These are phyloP conservation scores for Gallinago media DNA, from an alignment of 2,113 vertebrate species.

Conservation along the genomic window DNA sequence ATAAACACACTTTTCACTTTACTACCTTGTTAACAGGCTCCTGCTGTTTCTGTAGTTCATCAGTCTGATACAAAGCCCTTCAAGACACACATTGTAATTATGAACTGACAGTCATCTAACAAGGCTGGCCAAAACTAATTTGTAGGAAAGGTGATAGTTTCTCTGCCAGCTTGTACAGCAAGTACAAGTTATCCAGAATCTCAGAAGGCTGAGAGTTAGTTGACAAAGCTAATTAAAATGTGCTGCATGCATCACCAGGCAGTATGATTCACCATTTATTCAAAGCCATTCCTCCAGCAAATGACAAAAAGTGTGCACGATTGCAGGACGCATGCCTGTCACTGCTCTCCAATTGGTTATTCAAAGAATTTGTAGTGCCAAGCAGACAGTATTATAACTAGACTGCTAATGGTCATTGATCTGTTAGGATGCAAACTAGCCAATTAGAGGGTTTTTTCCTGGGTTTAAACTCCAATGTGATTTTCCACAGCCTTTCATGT, in stretches of 20 bases:
- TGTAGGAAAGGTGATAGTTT: not conserved
- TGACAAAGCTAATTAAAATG: not conserved
- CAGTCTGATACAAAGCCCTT: not conserved
- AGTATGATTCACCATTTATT: not conserved
- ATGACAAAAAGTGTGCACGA: not conserved
- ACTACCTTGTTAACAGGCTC: not conserved
- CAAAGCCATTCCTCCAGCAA: not conserved
- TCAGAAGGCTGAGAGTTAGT: not conserved
- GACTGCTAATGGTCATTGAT: not conserved
- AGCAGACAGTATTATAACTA: not conserved
- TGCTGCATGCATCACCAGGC: not conserved
- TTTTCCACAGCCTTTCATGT: not conserved
- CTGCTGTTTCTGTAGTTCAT: not conserved
- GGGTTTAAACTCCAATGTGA: not conserved
- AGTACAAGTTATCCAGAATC: not conserved
- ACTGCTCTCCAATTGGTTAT: not conserved
- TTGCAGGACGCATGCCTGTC: accelerated
- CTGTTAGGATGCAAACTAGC: not conserved
- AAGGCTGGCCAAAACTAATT: not conserved
- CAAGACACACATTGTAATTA: not conserved
- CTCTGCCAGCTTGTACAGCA: not conserved
- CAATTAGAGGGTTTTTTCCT: not conserved
- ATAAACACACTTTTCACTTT: not conserved
- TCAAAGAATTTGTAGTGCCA: not conserved
- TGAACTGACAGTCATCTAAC: not conserved